phyloP scores from a whole-genome alignment of 1,140 invertebrate species.

The Leptinotarsa texana region DNA sequence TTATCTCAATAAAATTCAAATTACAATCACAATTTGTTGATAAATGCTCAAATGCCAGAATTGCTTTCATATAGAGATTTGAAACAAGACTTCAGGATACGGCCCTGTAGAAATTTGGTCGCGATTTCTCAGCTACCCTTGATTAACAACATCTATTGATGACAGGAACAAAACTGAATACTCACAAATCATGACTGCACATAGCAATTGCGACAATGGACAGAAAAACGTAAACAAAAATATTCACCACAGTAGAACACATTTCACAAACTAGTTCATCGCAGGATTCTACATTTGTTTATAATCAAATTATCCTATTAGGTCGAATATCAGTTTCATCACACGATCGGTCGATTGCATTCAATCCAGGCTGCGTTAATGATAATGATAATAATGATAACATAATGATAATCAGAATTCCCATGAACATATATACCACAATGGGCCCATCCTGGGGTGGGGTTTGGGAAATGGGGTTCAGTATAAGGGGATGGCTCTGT shows the following conservation, averaged over 20 bases:
- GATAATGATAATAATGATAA: neutral
- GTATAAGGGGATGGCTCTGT: too few relatives aligned
- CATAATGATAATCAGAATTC: neutral
- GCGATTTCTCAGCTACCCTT: too few relatives aligned
- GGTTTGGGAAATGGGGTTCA: too few relatives aligned
- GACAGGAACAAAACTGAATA: neutral
- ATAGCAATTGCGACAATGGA: neutral
- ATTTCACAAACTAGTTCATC: conserved; percentile 5
- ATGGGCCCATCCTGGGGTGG: too few relatives aligned
- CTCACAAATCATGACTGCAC: neutral
- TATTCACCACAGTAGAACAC: conserved; percentile 2
- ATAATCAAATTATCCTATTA: conserved; percentile 6
- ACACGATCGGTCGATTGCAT: neutral
- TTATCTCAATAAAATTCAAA: too few relatives aligned
- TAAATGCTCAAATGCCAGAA: too few relatives aligned
- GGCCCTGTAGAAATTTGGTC: too few relatives aligned
- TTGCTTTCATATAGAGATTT: too few relatives aligned
- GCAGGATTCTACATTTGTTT: neutral
- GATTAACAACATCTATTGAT: too few relatives aligned
- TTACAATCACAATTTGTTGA: too few relatives aligned
- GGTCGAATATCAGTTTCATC: conserved; percentile 1
- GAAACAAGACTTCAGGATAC: too few relatives aligned
- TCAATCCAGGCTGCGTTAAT: neutral
- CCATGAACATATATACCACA: too few relatives aligned
- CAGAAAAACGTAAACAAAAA: neutral